phyloP scores from a whole-genome alignment of 30 jellyfish, hydroid and myxozoan species.

The Rhopilema esculentum region DNA sequence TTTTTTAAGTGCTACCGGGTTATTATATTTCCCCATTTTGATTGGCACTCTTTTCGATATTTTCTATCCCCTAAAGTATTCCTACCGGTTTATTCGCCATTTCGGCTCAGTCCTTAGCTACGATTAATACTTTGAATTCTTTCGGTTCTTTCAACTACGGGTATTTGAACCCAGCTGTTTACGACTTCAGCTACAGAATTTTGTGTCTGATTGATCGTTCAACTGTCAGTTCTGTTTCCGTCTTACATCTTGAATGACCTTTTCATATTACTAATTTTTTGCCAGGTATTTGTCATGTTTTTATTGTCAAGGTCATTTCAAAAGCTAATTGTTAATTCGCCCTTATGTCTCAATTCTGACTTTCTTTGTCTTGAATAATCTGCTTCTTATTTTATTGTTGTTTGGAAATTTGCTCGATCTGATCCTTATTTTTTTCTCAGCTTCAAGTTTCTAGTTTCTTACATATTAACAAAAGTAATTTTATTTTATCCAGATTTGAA shows the following conservation, averaged over 20 bases:
- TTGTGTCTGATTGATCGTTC: too few relatives aligned
- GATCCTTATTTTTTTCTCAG: too few relatives aligned
- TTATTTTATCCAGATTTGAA: slow-evolving; percentile 15
- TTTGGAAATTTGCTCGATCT: neutral
- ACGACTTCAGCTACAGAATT: too few relatives aligned
- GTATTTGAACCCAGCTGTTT: too few relatives aligned
- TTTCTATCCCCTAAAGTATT: neutral
- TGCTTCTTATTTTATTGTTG: neutral
- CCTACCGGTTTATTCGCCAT: too few relatives aligned
- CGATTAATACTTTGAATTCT: too few relatives aligned
- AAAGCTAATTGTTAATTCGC: neutral
- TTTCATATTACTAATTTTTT: neutral
- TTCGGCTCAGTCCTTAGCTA: too few relatives aligned
- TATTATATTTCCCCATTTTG: neutral
- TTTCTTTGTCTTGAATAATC: neutral
- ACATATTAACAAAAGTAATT: too few relatives aligned
- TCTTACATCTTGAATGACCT: neutral
- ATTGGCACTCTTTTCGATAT: neutral
- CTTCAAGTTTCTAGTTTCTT: too few relatives aligned
- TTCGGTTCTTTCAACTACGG: too few relatives aligned
- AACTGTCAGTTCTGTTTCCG: neutral
- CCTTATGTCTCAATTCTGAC: neutral
- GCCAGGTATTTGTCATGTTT: neutral
- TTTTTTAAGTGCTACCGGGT: neutral
- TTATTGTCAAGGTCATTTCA: neutral